Evolutionary conservation across 2,113 vertebrate genomes (phyloP).

Genomic region (Neolamprologus variostigma): DNA sequence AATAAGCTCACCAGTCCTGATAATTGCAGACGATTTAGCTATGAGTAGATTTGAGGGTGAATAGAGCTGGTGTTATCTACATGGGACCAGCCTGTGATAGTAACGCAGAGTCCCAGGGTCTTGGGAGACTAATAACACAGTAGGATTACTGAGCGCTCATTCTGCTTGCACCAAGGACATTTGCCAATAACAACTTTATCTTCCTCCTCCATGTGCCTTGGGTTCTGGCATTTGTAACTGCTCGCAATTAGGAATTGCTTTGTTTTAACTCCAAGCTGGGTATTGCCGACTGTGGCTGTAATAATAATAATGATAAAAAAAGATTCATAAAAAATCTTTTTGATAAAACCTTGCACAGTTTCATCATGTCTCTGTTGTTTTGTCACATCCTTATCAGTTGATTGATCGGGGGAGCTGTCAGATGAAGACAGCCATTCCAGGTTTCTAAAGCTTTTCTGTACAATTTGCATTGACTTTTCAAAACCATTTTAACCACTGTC

Average conservation of each 20-base stretch:
- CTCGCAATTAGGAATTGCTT: slow-evolving; percentile 82
- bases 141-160: slow-evolving; percentile 78
- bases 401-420: slow-evolving; percentile 34
- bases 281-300: slow-evolving; percentile 75
- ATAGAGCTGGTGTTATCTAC: slow-evolving; percentile 80
- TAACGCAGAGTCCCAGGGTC: slow-evolving; percentile 75
- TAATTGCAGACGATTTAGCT: slow-evolving; percentile 74
- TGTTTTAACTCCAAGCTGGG: slow-evolving; percentile 79
- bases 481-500: background rate
- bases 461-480: background rate
- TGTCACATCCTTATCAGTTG: slow-evolving; percentile 39
- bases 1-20: slow-evolving; percentile 67
- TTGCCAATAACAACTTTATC: slow-evolving; percentile 95
- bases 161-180: slow-evolving; percentile 76
- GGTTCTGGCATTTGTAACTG: slow-evolving; percentile 78
- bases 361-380: slow-evolving; percentile 32
- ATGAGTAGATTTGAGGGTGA: slow-evolving; percentile 76
- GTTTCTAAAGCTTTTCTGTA: background rate
- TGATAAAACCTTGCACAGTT: slow-evolving; percentile 47
- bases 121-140: slow-evolving; percentile 85
- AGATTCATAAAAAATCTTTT: slow-evolving; percentile 69
- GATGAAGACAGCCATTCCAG: slow-evolving; percentile 8
- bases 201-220: slow-evolving; percentile 77
- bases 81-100: slow-evolving; percentile 84
- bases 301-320: slow-evolving; percentile 53